Evolutionary conservation across 2,888 invertebrate species (phyloP).

Genomic region (Agrotis exclamationis): DNA sequence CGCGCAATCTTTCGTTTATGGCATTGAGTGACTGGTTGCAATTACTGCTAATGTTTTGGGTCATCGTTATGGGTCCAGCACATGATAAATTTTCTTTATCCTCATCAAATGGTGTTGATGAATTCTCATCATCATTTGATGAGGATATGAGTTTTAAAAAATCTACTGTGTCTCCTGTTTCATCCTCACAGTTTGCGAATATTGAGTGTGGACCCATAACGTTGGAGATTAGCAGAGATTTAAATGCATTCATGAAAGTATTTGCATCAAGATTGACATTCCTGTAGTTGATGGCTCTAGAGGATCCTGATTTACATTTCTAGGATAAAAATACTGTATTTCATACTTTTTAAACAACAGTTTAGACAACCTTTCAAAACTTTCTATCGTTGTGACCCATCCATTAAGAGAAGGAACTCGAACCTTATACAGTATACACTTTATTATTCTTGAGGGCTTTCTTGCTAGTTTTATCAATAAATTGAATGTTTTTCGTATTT

Average conservation of each 20-base stretch:
- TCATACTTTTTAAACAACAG: conserved; percentile 6
- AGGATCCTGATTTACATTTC: conserved; percentile 21
- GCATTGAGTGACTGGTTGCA: conserved; percentile 2
- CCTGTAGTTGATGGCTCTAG: conserved; percentile 13
- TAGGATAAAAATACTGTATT: conserved; percentile 6
- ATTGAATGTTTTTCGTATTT: conserved; percentile 1
- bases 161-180: conserved; percentile 5
- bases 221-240: conserved; percentile 1
- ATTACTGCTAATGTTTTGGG: conserved; percentile 12
- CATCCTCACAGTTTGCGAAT: conserved; percentile 6
- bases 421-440: too few species aligned
- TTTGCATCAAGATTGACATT: conserved; percentile 22
- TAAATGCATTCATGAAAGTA: conserved; percentile 11
- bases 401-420: too few species aligned
- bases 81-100: conserved; percentile 8
- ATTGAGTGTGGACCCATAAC: conserved; percentile 10
- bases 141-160: conserved; percentile 9
- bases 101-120: background rate
- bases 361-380: too few species aligned
- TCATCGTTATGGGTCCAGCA: background rate
- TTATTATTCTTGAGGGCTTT: background rate
- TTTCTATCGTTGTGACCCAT: too few species aligned
- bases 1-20: too few species aligned
- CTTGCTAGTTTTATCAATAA: conserved; percentile 3
- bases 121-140: background rate